These are phyloP conservation scores for Strigamia crassipes DNA, from an alignment of 2,888 invertebrate species.

Conservation along the genomic window DNA sequence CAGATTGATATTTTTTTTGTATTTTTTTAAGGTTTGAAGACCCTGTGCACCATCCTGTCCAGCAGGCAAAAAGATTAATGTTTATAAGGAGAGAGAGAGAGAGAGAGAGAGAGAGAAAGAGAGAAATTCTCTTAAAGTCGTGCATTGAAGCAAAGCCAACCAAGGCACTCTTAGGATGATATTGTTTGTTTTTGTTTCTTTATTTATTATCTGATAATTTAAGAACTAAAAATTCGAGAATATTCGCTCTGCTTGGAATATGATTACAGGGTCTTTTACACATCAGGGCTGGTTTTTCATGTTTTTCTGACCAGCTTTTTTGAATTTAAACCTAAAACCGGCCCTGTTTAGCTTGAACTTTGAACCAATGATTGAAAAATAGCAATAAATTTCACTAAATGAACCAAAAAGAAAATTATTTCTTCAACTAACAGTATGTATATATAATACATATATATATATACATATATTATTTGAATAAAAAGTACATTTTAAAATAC, in stretches of 20 bases:
- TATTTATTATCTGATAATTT: too few species aligned
- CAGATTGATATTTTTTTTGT: background rate
- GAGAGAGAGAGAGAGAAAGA: background rate
- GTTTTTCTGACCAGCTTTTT: background rate
- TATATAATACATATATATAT: too few species aligned
- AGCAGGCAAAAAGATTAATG: background rate
- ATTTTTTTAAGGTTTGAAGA: background rate
- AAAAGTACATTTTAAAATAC: too few species aligned
- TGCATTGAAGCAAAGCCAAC: constrained; percentile 2
- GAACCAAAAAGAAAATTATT: too few species aligned
- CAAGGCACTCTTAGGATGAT: constrained; percentile 4
- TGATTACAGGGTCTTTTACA: constrained; percentile 2
- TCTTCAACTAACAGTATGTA: too few species aligned
- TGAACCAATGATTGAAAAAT: too few species aligned
- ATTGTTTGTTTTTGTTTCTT: background rate
- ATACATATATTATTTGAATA: too few species aligned
- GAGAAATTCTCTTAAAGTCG: constrained; percentile 1
- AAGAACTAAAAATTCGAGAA: background rate
- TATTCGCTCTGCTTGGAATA: background rate
- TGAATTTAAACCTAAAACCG: too few species aligned
- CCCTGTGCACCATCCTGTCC: constrained; percentile 10
- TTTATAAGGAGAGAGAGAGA: too few species aligned
- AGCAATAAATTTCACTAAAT: too few species aligned
- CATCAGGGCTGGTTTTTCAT: background rate
- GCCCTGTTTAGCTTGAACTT: too few species aligned